These are phyloP conservation scores for Guaruba guarouba DNA, from an alignment of 2,113 vertebrate species.

Conservation along the genomic window DNA sequence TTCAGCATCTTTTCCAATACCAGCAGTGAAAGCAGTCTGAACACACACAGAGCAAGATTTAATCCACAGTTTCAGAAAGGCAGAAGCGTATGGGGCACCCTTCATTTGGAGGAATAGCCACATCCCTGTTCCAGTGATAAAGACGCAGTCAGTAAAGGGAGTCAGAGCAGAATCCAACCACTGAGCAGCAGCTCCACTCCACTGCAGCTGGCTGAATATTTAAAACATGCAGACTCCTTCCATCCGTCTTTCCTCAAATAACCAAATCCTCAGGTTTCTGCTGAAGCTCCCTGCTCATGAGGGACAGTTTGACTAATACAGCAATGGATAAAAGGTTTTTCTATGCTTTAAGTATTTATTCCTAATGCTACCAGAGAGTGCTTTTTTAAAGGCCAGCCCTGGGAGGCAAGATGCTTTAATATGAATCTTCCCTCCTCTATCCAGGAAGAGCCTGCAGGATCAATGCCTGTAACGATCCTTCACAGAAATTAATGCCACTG, in stretches of 20 bases:
- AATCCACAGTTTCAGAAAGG: neutral
- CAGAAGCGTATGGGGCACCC: neutral
- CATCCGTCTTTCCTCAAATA: conserved; percentile 5
- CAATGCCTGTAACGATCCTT: neutral
- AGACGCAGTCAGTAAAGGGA: neutral
- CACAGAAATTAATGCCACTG: conserved; percentile 34
- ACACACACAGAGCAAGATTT: neutral
- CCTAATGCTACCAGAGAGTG: neutral
- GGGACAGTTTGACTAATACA: conserved; percentile 12
- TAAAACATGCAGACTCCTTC: neutral
- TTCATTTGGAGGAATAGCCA: neutral
- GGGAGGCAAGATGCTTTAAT: neutral
- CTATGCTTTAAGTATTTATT: conserved; percentile 7
- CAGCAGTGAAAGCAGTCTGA: neutral
- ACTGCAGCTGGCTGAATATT: neutral
- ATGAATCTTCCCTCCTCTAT: conserved; percentile 14
- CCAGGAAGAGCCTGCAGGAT: conserved; percentile 6
- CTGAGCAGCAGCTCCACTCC: neutral
- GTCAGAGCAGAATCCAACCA: neutral
- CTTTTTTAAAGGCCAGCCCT: conserved; percentile 1
- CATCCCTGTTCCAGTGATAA: neutral
- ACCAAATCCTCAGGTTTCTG: neutral
- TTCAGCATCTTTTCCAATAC: neutral
- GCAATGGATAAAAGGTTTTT: conserved; percentile 11
- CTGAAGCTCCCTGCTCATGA: neutral